Evolutionary conservation across 2,797 vertebrate genomes (phyloP).

Genomic region (Knipowitschia caucasica): DNA sequence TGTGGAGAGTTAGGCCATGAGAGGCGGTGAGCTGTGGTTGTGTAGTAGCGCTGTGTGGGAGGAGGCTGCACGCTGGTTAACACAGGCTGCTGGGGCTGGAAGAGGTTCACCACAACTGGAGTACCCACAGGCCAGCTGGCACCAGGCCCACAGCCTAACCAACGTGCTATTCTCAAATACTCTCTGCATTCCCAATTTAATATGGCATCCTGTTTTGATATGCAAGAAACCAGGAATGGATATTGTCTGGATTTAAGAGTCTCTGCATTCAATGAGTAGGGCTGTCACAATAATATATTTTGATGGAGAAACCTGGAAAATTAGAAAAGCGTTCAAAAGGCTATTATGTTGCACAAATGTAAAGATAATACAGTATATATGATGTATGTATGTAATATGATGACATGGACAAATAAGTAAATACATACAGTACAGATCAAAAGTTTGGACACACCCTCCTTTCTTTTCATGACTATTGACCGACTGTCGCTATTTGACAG

Average conservation of each 20-base stretch:
- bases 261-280: no score
- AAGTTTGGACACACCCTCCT: no score
- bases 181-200: neutral
- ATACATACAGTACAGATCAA: no score
- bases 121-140: slow-evolving; percentile 48
- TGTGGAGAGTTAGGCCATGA: slow-evolving; percentile 34
- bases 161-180: slow-evolving; percentile 1
- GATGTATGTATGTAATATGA: no score
- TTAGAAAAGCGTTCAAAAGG: no score
- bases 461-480: no score
- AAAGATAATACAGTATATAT: no score
- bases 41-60: slow-evolving; percentile 46
- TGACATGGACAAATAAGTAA: no score
- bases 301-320: neutral
- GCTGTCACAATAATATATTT: no score
- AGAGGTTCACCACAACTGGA: slow-evolving; percentile 54
- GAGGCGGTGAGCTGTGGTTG: slow-evolving; percentile 37
- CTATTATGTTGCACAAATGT: no score
- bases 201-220: slow-evolving; percentile 12
- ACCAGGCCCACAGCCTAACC: slow-evolving; percentile 26
- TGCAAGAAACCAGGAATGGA: neutral
- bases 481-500: no score
- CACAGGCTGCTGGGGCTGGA: slow-evolving; percentile 26
- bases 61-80: slow-evolving; percentile 29
- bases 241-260: neutral